Evolutionary conservation across 2,888 invertebrate species (phyloP), one percentile per base, ranked within the genome.

Genomic region (Drosophila percnosoma): DNA sequence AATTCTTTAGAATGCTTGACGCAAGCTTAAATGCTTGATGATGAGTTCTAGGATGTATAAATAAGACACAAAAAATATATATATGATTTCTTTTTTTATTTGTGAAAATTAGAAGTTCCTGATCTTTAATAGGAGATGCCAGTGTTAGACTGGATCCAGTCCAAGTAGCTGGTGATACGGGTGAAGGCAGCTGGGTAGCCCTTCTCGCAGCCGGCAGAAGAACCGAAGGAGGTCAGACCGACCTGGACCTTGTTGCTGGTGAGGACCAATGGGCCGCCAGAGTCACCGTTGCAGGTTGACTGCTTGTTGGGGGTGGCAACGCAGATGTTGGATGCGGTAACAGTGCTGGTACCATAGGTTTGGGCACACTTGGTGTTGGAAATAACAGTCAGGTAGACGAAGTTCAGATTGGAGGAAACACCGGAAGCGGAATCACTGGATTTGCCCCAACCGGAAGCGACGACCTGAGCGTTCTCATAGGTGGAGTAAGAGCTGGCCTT

Each of bases 231-330:
- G 42, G 91, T 90, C n/a, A 90, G 40, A 77, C 92, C 92, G 53
- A 92, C 36, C 70, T 85, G 82, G 0, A 73, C 29, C 10, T 63
- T 59, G 29, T 0, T 31, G 6, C 57, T 52, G 1, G 48, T 15
- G 13, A 78, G 52, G 5, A 89, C 81, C 74, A 92, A 76, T 68
- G 92, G 92, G 54, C 92, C 92, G 34, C 92, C 92, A 27, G 92
- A 92, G 71, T 92, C 92, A 48, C 92, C 92, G 59, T 87, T 82
- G 81, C 92, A 92, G 51, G 90, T 90, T 51, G 91, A 92, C 10
- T 54, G 27, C 8, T 78, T 75, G 31, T 63, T 58, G 53, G 67
- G 5, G 4, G 90, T 90, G 34, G 24, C 0, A 0, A 86, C 63
- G 59, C 92, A 92, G 49, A 92, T 66, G 55, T 81, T 87, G 58